phyloP scores from a whole-genome alignment of 2,888 invertebrate species.

The Chalcis sispes region DNA sequence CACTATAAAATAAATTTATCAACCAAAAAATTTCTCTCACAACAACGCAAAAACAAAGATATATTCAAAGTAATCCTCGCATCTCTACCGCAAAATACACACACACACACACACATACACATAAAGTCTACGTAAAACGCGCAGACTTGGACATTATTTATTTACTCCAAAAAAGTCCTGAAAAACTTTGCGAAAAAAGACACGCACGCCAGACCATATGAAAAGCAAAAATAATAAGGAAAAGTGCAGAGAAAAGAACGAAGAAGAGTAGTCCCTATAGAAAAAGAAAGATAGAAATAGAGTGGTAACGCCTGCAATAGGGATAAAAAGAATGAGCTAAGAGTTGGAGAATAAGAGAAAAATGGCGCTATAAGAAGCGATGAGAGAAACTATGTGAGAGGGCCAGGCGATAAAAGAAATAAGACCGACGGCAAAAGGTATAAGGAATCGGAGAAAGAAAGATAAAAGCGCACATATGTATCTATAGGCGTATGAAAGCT shows the following conservation, averaged over 20 bases:
- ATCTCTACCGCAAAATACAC: too few species aligned
- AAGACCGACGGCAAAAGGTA: conserved; percentile 12
- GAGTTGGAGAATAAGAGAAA: conserved; percentile 6
- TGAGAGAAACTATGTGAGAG: conserved; percentile 30
- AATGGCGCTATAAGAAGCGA: conserved; percentile 32
- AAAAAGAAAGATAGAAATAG: not conserved
- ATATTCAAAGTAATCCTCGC: too few species aligned
- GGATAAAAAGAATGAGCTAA: conserved; percentile 22
- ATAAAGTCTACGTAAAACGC: not conserved
- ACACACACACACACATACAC: too few species aligned
- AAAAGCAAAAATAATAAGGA: not conserved
- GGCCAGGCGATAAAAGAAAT: conserved; percentile 28
- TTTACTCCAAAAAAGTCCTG: conserved; percentile 12
- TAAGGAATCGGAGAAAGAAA: not conserved
- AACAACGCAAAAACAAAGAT: too few species aligned
- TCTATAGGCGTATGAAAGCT: not conserved
- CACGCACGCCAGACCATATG: not conserved
- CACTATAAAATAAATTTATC: too few species aligned
- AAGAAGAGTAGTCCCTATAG: not conserved
- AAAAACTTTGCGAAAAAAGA: not conserved
- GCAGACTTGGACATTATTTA: conserved; percentile 4
- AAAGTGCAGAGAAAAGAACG: not conserved
- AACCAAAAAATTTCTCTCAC: too few species aligned
- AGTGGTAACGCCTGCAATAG: conserved; percentile 19
- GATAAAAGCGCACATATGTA: conserved; percentile 36